A percentile compares a stretch with the other conserved stretches of the same genome.
Evolutionary conservation across 1,140 invertebrate species (phyloP).

Genomic region (Bradynema listronoti): DNA sequence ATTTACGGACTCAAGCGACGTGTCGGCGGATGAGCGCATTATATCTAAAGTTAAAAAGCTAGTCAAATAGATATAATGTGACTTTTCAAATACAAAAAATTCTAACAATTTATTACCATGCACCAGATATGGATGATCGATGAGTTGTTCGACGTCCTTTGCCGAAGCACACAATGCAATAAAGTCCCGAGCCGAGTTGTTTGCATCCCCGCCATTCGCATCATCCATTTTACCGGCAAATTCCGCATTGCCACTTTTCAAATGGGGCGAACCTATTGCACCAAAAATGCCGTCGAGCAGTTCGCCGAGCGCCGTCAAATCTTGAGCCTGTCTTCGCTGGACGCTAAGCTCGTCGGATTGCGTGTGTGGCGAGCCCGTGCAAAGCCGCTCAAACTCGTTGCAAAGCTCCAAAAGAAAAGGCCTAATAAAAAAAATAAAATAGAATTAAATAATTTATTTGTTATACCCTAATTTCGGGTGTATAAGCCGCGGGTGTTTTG

Average conservation of each 20-base stretch:
- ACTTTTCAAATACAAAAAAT: background rate
- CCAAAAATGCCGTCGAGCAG: constrained; percentile 8
- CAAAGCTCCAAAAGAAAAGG: constrained; percentile 9
- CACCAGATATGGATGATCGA: constrained; percentile 16
- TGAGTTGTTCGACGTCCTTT: constrained; percentile 8
- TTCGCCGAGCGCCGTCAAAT: background rate
- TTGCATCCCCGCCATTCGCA: background rate
- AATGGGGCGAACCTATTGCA: background rate
- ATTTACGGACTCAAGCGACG: constrained; percentile 10
- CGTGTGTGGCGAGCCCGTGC: background rate
- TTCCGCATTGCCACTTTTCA: no score
- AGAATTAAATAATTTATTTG: no score
- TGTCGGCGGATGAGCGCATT: constrained; percentile 3
- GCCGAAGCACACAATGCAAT: constrained; percentile 5
- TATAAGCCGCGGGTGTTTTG: no score
- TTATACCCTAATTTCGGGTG: no score
- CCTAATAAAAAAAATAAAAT: no score
- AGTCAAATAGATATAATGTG: constrained; percentile 13
- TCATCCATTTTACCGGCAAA: constrained; percentile 6
- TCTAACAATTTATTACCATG: constrained; percentile 16
- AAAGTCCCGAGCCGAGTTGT: constrained; percentile 3
- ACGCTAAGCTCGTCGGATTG: background rate
- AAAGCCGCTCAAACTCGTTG: constrained; percentile 5
- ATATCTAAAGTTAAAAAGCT: background rate
- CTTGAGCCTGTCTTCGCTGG: background rate